A percentile compares a stretch with the other conserved stretches of the same genome.
phyloP scores from a whole-genome alignment of 2,888 invertebrate species.

The Dioctria linearis region DNA sequence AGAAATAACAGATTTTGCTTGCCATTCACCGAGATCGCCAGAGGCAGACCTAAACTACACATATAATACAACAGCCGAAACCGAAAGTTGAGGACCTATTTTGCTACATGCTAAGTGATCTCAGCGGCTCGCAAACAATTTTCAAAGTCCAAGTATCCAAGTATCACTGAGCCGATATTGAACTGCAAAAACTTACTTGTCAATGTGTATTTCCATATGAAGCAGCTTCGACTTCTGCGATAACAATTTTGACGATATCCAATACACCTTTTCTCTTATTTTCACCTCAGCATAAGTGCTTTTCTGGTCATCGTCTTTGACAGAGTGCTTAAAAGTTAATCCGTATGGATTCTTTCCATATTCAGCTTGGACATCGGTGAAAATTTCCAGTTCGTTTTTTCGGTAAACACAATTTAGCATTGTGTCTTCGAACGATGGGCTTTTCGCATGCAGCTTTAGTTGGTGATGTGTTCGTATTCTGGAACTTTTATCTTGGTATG shows the following conservation, averaged over 20 bases:
- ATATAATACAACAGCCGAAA: too few relatives aligned
- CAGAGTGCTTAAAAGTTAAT: slow-evolving; percentile 76
- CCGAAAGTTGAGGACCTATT: too few relatives aligned
- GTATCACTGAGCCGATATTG: slow-evolving; percentile 23
- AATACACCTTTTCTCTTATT: slow-evolving; percentile 79
- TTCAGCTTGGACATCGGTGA: slow-evolving; percentile 78
- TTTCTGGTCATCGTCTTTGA: slow-evolving; percentile 75
- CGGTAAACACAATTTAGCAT: slow-evolving; percentile 78
- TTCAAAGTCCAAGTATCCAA: background rate
- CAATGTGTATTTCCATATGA: slow-evolving; percentile 82
- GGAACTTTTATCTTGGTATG: slow-evolving; percentile 83
- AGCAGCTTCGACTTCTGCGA: slow-evolving; percentile 78
- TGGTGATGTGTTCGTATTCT: slow-evolving; percentile 77
- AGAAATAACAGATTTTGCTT: too few relatives aligned
- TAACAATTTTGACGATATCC: slow-evolving; percentile 77
- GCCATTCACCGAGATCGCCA: too few relatives aligned
- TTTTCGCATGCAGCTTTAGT: slow-evolving; percentile 80
- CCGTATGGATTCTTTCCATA: slow-evolving; percentile 78
- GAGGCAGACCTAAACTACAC: too few relatives aligned
- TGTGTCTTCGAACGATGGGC: slow-evolving; percentile 82
- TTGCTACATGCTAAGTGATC: too few relatives aligned
- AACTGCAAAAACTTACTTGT: slow-evolving; percentile 75
- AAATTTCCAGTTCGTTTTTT: slow-evolving; percentile 79
- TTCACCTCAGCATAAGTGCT: slow-evolving; percentile 79
- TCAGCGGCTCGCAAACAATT: background rate